phyloP scores from a whole-genome alignment of 2,113 vertebrate species.

The Brachyhypopomus occidentalis region DNA sequence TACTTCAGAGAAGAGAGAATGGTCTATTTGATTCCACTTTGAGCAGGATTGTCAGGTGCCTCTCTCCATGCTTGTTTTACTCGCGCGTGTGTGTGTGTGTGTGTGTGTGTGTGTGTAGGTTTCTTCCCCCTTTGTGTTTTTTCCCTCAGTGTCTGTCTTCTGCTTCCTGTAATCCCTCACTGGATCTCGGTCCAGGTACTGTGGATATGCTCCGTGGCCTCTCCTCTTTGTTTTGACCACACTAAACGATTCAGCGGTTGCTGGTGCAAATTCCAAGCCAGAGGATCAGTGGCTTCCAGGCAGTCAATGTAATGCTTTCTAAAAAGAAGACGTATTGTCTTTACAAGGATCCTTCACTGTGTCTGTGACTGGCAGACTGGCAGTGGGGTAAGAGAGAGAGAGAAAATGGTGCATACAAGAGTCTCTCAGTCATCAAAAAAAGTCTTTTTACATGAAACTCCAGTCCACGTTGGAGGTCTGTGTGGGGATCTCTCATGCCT shows the following conservation, averaged over 20 bases:
- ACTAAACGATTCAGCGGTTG: slow-evolving; percentile 19
- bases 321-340: slow-evolving; percentile 28
- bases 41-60: slow-evolving; percentile 41
- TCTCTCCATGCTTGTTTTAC: slow-evolving; percentile 31
- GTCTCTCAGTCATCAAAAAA: slow-evolving; percentile 41
- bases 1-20: slow-evolving; percentile 34
- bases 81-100: not conserved
- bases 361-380: slow-evolving; percentile 30
- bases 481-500: slow-evolving; percentile 19
- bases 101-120: not conserved
- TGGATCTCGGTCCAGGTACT: slow-evolving; percentile 16
- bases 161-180: slow-evolving; percentile 22
- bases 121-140: not conserved
- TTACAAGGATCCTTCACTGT: not conserved
- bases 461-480: slow-evolving; percentile 16
- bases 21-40: slow-evolving; percentile 47
- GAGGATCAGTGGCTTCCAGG: not conserved
- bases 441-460: slow-evolving; percentile 36
- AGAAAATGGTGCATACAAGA: slow-evolving; percentile 26
- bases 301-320: slow-evolving; percentile 19
- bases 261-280: slow-evolving; percentile 16
- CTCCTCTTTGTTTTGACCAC: slow-evolving; percentile 20
- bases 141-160: not conserved
- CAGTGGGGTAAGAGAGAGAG: not conserved
- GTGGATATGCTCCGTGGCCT: slow-evolving; percentile 4